phyloP scores from a whole-genome alignment of 2,113 vertebrate genomes.

The Eolophus roseicapilla region DNA sequence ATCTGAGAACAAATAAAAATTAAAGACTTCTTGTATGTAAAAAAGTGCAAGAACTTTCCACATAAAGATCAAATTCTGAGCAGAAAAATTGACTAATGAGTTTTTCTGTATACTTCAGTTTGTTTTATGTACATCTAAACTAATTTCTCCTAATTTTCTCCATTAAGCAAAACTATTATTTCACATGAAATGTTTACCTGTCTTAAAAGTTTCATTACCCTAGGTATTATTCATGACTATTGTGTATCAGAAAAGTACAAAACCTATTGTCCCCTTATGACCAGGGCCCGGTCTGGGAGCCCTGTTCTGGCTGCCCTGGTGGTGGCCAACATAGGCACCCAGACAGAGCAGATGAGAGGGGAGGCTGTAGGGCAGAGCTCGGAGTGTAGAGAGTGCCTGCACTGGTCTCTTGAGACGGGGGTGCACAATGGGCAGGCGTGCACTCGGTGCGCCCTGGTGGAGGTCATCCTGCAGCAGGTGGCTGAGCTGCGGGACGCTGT shows the following conservation, averaged over 20 bases:
- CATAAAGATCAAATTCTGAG: not conserved
- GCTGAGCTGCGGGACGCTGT: no score
- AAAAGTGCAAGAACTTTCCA: not conserved
- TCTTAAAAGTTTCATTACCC: not conserved
- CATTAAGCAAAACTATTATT: not conserved
- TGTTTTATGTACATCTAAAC: not conserved
- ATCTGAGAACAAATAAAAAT: slow-evolving; percentile 9
- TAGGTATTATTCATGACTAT: fast-evolving
- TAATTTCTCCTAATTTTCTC: not conserved
- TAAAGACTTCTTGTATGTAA: not conserved
- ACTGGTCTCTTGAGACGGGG: no score
- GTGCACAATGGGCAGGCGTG: no score
- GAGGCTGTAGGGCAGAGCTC: no score
- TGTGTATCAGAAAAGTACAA: not conserved
- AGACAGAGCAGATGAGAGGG: no score
- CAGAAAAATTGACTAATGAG: not conserved
- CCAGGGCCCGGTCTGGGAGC: no score
- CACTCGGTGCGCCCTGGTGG: no score
- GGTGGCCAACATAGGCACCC: no score
- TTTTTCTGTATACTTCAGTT: not conserved
- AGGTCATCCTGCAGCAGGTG: no score
- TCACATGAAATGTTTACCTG: not conserved
- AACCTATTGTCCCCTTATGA: not conserved
- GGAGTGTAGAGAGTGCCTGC: no score
- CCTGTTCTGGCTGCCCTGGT: no score